Conservation (phyloP, 2,797 vertebrate species). For the Bryconaethiops microstoma region DNA sequence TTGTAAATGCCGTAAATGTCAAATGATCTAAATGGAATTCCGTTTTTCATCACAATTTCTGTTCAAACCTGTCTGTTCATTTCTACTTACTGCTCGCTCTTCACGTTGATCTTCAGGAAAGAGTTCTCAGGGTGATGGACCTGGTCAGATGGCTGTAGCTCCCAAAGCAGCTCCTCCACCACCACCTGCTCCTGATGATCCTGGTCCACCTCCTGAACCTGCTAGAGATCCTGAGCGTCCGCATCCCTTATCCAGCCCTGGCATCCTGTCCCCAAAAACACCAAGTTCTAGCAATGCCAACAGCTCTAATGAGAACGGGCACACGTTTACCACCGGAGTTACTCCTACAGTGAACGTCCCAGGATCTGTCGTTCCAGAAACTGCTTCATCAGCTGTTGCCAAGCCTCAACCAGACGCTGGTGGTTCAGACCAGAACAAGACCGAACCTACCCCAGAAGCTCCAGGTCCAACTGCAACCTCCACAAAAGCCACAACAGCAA, state of each 20-base stretch:
- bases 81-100: too few species aligned
- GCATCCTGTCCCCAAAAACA: background rate
- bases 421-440: background rate
- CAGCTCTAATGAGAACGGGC: background rate
- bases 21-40: too few species aligned
- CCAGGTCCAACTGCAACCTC: background rate
- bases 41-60: too few species aligned
- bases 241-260: background rate
- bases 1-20: too few species aligned
- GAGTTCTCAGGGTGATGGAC: too few species aligned
- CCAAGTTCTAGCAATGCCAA: background rate
- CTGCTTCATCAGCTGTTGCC: background rate
- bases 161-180: background rate
- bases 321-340: background rate
- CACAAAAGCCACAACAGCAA: too few species aligned
- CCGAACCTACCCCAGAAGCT: background rate
- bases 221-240: background rate
- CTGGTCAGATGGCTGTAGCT: too few species aligned
- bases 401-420: background rate
- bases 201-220: too few species aligned
- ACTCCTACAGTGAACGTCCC: background rate
- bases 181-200: background rate
- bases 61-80: too few species aligned
- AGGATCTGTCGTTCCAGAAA: background rate
- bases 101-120: too few species aligned